phyloP scores from a whole-genome alignment of 2,888 invertebrate species.

The Stenodera caucasica region DNA sequence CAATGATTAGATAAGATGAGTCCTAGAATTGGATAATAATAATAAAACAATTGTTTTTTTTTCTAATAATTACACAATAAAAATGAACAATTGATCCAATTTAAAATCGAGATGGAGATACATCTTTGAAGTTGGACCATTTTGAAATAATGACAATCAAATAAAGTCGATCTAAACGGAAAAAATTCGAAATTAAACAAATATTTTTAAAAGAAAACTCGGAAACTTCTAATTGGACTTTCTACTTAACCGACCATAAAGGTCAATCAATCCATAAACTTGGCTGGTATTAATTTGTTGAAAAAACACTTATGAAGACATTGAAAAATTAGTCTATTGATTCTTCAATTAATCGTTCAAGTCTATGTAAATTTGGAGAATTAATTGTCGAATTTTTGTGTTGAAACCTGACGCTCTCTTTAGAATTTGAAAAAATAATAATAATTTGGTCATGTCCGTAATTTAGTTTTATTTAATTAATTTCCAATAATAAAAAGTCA shows the following conservation, averaged over 20 bases:
- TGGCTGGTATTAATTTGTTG: not conserved
- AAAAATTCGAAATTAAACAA: not conserved
- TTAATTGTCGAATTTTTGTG: not conserved
- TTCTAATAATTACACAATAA: not conserved
- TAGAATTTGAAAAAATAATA: too few species aligned
- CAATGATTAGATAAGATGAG: not conserved
- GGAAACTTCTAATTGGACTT: slow-evolving; percentile 1
- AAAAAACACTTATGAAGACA: not conserved
- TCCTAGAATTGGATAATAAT: not conserved
- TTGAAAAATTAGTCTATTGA: too few species aligned
- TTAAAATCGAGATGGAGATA: too few species aligned
- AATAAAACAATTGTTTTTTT: not conserved
- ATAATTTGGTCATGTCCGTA: not conserved
- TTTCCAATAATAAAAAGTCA: slow-evolving; percentile 27
- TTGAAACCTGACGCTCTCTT: not conserved
- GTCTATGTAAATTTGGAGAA: not conserved
- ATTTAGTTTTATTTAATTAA: slow-evolving; percentile 15
- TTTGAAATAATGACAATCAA: too few species aligned
- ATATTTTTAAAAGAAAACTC: not conserved
- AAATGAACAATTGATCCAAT: too few species aligned
- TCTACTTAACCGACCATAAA: slow-evolving; percentile 10
- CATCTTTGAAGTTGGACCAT: too few species aligned
- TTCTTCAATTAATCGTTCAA: not conserved
- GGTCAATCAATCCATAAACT: not conserved
- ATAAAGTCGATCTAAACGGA: not conserved